These are phyloP conservation scores for Formicarius rufipectus DNA, from an alignment of 2,113 vertebrate species.

Conservation along the genomic window DNA sequence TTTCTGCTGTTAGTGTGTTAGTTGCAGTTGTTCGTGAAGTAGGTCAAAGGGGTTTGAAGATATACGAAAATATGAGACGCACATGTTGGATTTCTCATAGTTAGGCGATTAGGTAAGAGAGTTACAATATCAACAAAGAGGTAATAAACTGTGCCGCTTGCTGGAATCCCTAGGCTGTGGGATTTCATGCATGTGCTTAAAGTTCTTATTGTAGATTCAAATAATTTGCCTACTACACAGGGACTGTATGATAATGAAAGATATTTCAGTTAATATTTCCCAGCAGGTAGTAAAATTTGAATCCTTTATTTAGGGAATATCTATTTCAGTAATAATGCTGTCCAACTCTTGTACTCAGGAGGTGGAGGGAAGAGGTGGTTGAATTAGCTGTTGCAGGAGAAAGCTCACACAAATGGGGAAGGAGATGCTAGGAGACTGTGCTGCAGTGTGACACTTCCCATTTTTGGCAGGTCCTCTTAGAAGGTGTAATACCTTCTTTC, in stretches of 20 bases:
- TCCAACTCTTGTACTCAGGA: accelerated
- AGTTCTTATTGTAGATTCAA: background rate
- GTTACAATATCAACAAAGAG: background rate
- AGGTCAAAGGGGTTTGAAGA: background rate
- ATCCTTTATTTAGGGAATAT: background rate
- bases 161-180: background rate
- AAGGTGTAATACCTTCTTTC: background rate
- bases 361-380: background rate
- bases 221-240: background rate
- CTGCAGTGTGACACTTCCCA: background rate
- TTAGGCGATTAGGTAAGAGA: background rate
- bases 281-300: background rate
- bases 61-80: background rate
- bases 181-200: background rate
- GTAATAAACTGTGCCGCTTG: accelerated
- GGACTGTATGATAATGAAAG: background rate
- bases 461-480: background rate
- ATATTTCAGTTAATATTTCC: background rate
- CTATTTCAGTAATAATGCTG: background rate
- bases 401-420: background rate
- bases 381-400: background rate
- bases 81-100: background rate
- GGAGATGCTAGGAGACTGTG: background rate
- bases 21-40: background rate
- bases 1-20: background rate